phyloP scores from a whole-genome alignment of 2,113 vertebrate genomes.

The Melospiza melodia region DNA sequence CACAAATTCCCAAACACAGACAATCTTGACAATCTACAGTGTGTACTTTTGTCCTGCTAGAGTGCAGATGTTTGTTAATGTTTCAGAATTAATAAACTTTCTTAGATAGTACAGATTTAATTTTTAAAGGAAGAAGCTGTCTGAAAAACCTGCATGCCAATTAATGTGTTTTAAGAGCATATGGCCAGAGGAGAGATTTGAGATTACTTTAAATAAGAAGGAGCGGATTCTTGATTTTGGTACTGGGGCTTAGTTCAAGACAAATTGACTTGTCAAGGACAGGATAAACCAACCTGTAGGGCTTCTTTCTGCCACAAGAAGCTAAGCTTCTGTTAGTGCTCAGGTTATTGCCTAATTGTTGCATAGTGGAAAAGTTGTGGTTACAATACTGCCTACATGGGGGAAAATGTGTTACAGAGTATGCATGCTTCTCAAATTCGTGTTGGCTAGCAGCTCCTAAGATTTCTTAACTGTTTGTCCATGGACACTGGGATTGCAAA shows the following conservation, averaged over 20 bases:
- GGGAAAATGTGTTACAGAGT: not conserved
- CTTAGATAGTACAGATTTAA: not conserved
- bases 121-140: not conserved
- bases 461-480: not conserved
- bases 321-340: not conserved
- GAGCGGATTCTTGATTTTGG: not conserved
- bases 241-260: not conserved
- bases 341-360: not conserved
- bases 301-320: not conserved
- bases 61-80: not conserved
- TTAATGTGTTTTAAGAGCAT: not conserved
- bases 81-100: not conserved
- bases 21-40: not conserved
- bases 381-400: not conserved
- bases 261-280: not conserved
- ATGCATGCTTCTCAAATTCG: not conserved
- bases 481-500: not conserved
- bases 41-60: not conserved
- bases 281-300: not conserved
- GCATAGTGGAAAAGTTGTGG: not conserved
- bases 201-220: not conserved
- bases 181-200: not conserved
- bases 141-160: not conserved
- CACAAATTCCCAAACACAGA: not conserved
- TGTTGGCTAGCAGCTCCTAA: not conserved